A percentile compares a stretch with the other conserved stretches of the same genome.
phyloP scores from a whole-genome alignment of 2,113 vertebrate species.

The Tragulus kanchil region DNA sequence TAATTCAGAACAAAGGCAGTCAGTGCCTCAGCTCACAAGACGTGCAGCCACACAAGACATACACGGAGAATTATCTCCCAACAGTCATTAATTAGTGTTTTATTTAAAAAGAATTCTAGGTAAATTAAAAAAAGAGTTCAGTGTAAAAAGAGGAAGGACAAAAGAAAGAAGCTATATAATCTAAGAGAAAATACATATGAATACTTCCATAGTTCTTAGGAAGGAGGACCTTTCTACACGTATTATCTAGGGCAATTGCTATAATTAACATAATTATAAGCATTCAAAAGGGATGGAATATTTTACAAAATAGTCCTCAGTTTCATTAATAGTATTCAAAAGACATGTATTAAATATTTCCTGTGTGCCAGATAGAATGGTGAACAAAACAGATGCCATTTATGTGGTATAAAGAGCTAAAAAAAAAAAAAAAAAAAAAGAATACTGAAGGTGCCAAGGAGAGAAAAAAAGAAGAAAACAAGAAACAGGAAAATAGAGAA shows the following conservation, averaged over 20 bases:
- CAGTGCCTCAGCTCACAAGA: background rate
- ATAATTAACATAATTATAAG: slow-evolving; percentile 41
- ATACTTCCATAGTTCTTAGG: background rate
- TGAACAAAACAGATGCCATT: background rate
- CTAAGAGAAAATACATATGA: background rate
- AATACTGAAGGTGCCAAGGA: background rate
- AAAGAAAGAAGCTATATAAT: background rate
- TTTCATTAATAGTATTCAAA: slow-evolving; percentile 9
- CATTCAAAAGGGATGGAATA: background rate
- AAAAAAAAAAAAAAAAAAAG: background rate
- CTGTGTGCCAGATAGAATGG: background rate
- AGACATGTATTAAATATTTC: background rate
- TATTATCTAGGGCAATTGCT: slow-evolving; percentile 7
- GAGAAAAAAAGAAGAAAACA: background rate
- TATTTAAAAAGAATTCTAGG: slow-evolving; percentile 16
- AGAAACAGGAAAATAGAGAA: background rate
- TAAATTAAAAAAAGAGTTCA: slow-evolving; percentile 30
- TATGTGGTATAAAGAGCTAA: background rate
- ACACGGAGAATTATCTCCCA: background rate
- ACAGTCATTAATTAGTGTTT: background rate
- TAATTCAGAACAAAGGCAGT: background rate
- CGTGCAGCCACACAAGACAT: background rate
- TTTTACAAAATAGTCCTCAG: slow-evolving; percentile 18
- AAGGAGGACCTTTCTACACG: background rate
- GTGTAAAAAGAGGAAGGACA: background rate